phyloP scores from a whole-genome alignment of 2,797 vertebrate species.

The Pseudopleuronectes americanus region DNA sequence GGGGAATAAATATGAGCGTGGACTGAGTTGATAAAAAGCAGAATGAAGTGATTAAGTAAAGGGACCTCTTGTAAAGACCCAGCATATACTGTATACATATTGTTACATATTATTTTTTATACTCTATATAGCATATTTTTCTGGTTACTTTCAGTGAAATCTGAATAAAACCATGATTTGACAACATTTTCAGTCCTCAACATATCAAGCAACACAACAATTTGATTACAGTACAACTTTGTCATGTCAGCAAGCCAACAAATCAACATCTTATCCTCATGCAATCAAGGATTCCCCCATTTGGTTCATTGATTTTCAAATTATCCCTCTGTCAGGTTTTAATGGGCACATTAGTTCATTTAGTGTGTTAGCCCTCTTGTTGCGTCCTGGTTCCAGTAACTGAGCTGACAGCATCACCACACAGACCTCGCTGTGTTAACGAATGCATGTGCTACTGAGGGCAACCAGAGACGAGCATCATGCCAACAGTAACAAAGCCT shows the following conservation, averaged over 20 bases:
- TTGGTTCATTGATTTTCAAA: slow-evolving; percentile 40
- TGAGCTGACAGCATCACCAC: slow-evolving; percentile 15
- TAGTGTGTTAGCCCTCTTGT: slow-evolving; percentile 38
- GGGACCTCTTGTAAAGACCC: too few relatives aligned
- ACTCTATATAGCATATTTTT: background rate
- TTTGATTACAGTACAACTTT: background rate
- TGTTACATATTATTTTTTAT: too few relatives aligned
- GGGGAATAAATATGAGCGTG: slow-evolving; percentile 6
- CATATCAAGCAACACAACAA: background rate
- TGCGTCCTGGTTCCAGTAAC: slow-evolving; percentile 28
- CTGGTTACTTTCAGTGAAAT: background rate
- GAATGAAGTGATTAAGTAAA: background rate
- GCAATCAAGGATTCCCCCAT: slow-evolving; percentile 11
- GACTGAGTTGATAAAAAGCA: background rate
- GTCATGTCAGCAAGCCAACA: background rate
- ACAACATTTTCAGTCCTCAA: background rate
- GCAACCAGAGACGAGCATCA: slow-evolving; percentile 51
- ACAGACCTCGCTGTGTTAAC: slow-evolving; percentile 27
- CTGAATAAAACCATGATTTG: background rate
- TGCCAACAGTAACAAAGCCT: slow-evolving; percentile 69
- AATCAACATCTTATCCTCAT: slow-evolving; percentile 2
- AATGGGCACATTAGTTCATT: slow-evolving; percentile 35
- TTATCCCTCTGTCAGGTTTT: slow-evolving; percentile 29
- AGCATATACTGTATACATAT: too few relatives aligned
- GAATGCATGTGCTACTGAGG: slow-evolving; percentile 32